phyloP scores from a whole-genome alignment of 2,888 invertebrate genomes.

The Eueremaeus valkanovi region DNA sequence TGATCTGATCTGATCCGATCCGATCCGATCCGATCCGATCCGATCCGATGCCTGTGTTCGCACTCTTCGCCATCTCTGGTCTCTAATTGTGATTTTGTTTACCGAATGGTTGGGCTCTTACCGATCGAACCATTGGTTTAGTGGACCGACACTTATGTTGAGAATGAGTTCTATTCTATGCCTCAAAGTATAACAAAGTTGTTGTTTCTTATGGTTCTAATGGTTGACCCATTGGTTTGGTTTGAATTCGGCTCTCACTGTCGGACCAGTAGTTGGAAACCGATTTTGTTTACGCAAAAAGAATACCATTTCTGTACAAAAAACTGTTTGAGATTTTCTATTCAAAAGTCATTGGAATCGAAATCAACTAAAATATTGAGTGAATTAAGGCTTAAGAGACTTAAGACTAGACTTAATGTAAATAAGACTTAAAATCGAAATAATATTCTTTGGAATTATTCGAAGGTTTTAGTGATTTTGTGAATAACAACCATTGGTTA shows the following conservation, averaged over 20 bases:
- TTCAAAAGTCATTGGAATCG: background rate
- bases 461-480: conserved; percentile 6
- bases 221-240: background rate
- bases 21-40: too few species aligned
- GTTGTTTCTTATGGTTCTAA: conserved; percentile 20
- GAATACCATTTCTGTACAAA: conserved; percentile 10
- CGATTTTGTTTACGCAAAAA: conserved; percentile 1
- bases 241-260: background rate
- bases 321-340: background rate
- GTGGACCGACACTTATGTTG: background rate
- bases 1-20: too few species aligned
- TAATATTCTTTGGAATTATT: background rate
- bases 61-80: too few species aligned
- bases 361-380: background rate
- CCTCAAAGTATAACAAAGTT: conserved; percentile 27
- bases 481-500: background rate
- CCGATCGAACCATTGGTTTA: background rate
- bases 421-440: background rate
- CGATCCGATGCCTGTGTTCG: too few species aligned
- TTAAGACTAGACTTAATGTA: background rate
- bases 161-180: conserved; percentile 1
- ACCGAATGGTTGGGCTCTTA: background rate
- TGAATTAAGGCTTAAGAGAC: background rate
- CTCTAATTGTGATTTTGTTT: conserved; percentile 14
- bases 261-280: background rate